Conservation (phyloP, 2,888 invertebrate species). For the Aspidiotus rigidus region DNA sequence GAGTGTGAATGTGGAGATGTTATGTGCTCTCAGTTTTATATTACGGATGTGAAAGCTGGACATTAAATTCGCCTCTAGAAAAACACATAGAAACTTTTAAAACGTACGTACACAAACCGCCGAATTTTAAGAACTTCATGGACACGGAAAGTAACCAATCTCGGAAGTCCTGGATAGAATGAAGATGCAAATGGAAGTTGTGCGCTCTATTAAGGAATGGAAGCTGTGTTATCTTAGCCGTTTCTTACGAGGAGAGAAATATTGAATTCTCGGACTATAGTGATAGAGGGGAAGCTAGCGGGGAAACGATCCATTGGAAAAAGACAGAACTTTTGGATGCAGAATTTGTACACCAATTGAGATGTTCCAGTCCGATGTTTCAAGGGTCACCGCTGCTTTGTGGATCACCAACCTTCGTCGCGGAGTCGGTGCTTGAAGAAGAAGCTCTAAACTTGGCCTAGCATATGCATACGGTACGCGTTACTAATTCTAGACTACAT, state of each 20-base stretch:
- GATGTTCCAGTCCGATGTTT: too few species aligned
- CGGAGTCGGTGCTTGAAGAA: too few species aligned
- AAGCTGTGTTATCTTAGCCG: background rate
- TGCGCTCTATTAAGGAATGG: background rate
- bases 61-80: background rate
- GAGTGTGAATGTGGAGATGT: background rate
- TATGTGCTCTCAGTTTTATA: background rate
- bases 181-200: background rate
- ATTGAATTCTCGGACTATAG: background rate
- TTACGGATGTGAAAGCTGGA: constrained; percentile 1
- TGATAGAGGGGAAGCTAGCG: background rate
- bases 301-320: background rate
- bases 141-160: background rate
- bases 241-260: background rate
- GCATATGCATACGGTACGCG: too few species aligned
- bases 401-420: too few species aligned
- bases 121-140: background rate
- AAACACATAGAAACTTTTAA: background rate
- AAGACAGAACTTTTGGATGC: background rate
- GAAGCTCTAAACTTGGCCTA: too few species aligned
- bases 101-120: background rate
- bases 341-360: too few species aligned
- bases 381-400: too few species aligned
- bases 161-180: background rate
- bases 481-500: too few species aligned